A percentile compares a stretch with the other conserved stretches of the same genome.
Conservation (phyloP, 2,113 vertebrate species). For the Acanthisitta chloris region DNA sequence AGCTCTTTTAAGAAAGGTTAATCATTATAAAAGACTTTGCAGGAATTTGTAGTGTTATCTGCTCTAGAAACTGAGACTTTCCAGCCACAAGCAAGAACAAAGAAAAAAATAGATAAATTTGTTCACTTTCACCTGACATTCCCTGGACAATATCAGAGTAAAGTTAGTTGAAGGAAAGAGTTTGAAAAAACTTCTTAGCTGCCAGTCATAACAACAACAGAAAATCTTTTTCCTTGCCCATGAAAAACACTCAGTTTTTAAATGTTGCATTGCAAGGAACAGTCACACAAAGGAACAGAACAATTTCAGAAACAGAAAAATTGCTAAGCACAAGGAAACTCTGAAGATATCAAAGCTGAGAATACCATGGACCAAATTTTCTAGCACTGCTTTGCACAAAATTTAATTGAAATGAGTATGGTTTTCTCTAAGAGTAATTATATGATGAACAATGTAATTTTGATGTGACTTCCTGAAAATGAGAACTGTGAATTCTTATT, state of each 20-base stretch:
- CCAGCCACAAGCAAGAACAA: neutral
- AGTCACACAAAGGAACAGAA: neutral
- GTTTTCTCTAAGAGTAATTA: neutral
- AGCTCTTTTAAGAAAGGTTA: neutral
- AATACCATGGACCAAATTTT: neutral
- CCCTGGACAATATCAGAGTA: neutral
- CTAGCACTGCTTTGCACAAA: neutral
- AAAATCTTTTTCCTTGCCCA: neutral
- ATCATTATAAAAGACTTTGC: neutral
- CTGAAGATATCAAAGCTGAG: neutral
- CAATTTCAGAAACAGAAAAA: neutral
- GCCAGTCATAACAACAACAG: neutral
- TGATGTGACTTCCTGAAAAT: neutral
- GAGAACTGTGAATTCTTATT: neutral
- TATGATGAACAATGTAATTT: neutral
- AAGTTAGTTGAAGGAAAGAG: neutral
- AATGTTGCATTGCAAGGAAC: neutral
- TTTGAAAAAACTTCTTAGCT: neutral
- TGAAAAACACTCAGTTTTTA: neutral
- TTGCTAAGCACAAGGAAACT: neutral
- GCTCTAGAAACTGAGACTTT: neutral
- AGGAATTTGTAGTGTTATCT: neutral
- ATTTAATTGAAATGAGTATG: neutral
- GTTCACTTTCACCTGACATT: neutral
- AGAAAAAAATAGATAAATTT: neutral